A percentile compares a stretch with the other conserved stretches of the same genome.
These are phyloP conservation scores for Synchiropus splendidus DNA, from an alignment of 2,113 vertebrate genomes.

Conservation along the genomic window DNA sequence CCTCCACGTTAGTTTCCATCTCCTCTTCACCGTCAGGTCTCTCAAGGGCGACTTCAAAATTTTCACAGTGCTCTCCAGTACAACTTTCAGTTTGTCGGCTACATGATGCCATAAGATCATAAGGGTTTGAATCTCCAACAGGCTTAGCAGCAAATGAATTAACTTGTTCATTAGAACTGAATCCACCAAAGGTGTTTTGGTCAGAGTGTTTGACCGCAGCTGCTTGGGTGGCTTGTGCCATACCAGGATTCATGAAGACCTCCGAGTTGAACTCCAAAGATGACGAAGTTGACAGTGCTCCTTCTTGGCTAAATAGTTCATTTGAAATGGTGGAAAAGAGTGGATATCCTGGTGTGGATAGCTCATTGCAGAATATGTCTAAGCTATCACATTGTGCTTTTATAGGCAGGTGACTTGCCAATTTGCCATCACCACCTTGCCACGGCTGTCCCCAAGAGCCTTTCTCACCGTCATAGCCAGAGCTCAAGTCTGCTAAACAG, in stretches of 20 bases:
- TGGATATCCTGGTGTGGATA: conserved; percentile 21
- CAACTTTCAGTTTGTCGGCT: no score
- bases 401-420: conserved; percentile 27
- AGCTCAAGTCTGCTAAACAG: conserved; percentile 22
- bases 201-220: no score
- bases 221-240: no score
- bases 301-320: conserved; percentile 46
- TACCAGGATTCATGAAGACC: conserved; percentile 1
- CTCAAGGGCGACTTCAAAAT: no score
- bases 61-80: no score
- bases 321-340: conserved; percentile 28
- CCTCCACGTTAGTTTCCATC: no score
- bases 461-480: conserved; percentile 43
- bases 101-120: no score
- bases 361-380: conserved; percentile 27
- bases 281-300: conserved; percentile 28
- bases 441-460: conserved; percentile 33
- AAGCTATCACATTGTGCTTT: conserved; percentile 17
- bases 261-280: conserved; percentile 54
- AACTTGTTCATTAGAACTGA: no score
- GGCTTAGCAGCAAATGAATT: no score
- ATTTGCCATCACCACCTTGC: conserved; percentile 36
- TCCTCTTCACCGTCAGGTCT: no score
- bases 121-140: no score
- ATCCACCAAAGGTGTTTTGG: no score